These are phyloP conservation scores for Cricetomys ansorgei DNA, from an alignment of 2,113 vertebrate species.

Conservation along the genomic window DNA sequence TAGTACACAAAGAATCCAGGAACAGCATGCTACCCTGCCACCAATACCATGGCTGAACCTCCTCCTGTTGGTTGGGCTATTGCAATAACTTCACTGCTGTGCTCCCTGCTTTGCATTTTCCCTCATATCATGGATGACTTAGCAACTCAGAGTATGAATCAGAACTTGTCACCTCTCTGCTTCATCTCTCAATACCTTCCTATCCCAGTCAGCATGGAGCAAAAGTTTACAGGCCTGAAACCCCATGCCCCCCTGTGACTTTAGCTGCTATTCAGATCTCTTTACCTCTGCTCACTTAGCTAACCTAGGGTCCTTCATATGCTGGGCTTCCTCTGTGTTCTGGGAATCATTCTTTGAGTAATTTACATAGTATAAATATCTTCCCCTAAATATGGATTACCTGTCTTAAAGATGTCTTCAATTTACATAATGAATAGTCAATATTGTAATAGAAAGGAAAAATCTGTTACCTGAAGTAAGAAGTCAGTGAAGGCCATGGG, in stretches of 20 bases:
- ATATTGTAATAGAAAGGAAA: not conserved
- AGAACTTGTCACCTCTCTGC: not conserved
- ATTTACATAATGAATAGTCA: not conserved
- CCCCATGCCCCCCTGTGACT: no score
- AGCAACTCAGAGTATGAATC: not conserved
- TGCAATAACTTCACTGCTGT: not conserved
- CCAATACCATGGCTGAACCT: not conserved
- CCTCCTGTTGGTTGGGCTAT: no score
- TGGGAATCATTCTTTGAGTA: not conserved
- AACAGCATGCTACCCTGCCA: fast-evolving
- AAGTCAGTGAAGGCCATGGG: fast-evolving
- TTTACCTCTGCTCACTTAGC: no score
- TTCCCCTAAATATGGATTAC: no score
- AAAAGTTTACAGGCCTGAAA: not conserved
- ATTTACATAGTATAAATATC: no score
- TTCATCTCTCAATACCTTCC: not conserved
- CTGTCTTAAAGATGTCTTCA: not conserved
- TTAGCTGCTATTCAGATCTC: fast-evolving
- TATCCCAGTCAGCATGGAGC: not conserved
- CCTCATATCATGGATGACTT: not conserved
- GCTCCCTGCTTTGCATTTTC: no score
- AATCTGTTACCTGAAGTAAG: not conserved
- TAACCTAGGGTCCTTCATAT: not conserved
- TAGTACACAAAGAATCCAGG: not conserved
- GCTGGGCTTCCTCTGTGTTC: not conserved